Base-by-base conservation (phyloP, 2,888 invertebrate genomes). In the Bellardia pandia region DNA sequence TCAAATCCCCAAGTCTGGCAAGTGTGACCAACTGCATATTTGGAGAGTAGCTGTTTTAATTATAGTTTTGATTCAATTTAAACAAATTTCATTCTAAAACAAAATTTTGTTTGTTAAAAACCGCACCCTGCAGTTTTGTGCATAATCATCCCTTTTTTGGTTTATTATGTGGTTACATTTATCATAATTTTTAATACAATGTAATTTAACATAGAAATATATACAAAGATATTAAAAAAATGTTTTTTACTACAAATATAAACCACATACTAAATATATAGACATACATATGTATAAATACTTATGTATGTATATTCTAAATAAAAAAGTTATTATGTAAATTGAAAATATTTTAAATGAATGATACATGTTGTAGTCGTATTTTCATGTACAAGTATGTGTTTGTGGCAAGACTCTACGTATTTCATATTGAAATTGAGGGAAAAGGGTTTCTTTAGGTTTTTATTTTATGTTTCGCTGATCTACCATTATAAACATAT, bases 131-230 rank as follows among this genome's bases (percentile, higher is more conserved):
- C 3, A 14, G 13, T 45, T 30, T 40, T 58, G 13, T 7, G 11
- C 37, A 14, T 68, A 53, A 68, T 69, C 51, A 77, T 77, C 53
- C 56, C 13, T 68, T 68, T 68, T 42, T 76, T 68, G 16, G 51
- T 76, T 75, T 58, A 83, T 37, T 64, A 80, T 84, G 84, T 56
- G 86, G 80, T 84, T 78, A 78, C 74, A 85, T 87, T 78, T 81
- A 87, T 87, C 84, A 87, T 85, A 84, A 85, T 84, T 85, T 86
- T 75, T 81, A 87, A 85, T 78, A 78, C 58, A 75, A 79, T 83
- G 48, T 66, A 48, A 45, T 66, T 33, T 58, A 9, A n/a, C 42
- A 66, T 33, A 33, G 48, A 30, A 51, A 64, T 23, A 51, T 7
- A 23, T 33, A 60, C 4, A 53, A n/a, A 16, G 37, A 72, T 85